A percentile compares a stretch with the other conserved stretches of the same genome.
Conservation (phyloP, 2,113 vertebrate species). For the Neolamprologus longior region DNA sequence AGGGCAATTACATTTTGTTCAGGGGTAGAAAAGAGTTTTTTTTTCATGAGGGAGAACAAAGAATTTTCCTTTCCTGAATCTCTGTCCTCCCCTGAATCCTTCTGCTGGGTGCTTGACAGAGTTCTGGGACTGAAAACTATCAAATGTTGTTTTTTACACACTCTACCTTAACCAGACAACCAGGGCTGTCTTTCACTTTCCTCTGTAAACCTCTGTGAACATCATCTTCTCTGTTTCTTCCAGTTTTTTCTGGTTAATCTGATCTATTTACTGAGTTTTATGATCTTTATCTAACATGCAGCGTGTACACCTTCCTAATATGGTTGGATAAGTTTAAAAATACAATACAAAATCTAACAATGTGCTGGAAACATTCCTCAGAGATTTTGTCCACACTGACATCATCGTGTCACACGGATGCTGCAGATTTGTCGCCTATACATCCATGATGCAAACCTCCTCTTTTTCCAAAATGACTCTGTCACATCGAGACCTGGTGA, state of each 20-base stretch:
- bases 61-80: neutral
- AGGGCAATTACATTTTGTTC: neutral
- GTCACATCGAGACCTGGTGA: neutral
- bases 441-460: neutral
- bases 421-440: neutral
- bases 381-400: neutral
- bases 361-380: neutral
- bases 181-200: neutral
- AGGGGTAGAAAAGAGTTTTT: neutral
- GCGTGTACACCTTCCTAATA: neutral
- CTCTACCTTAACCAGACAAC: neutral
- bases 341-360: neutral
- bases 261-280: neutral
- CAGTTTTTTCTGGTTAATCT: neutral
- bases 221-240: neutral
- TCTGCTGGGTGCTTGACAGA: neutral
- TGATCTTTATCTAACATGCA: neutral
- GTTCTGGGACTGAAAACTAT: neutral
- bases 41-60: neutral
- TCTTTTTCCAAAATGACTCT: neutral
- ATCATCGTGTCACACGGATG: rapidly evolving
- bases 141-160: neutral
- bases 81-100: neutral
- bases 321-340: neutral
- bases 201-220: neutral